Evolutionary conservation across 1,140 invertebrate species (phyloP), one percentile per base, ranked within the genome.

Genomic region (Sinella curviseta): DNA sequence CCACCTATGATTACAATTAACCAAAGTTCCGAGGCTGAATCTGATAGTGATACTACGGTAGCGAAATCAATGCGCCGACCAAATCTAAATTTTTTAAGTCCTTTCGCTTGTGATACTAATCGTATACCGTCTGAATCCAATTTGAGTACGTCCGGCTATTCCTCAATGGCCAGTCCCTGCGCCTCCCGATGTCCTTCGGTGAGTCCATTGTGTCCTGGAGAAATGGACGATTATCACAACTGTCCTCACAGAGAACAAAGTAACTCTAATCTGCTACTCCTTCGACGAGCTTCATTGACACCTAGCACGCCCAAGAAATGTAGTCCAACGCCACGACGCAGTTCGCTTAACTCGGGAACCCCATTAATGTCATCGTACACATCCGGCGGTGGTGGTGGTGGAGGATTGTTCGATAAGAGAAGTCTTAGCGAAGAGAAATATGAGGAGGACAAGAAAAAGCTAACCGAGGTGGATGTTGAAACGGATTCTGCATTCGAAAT

Each of bases 141-240:
- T 86, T 86, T 94, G 28, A 93, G 92, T 79, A 93, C 92, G 14
- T 93, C 92, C 0, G 93, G 93, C n/a, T 94, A 94, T 84, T 93
- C 92, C 79, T 93, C 92, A 2, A 93, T 94, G 91, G 92, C 92
- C 1, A 93, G 91, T 86, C 92, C 92, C 0, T 92, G 92, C 0
- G 92, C 92, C 0, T 93, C 92, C 0, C 87, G 93, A 67, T 93
- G 92, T 85, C 92, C 92, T 14, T 93, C 92, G 0, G 93, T 91
- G 82, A 94, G 93, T 86, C 92, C 93, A 1, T 84, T 94, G 0
- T 93, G 91, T 85, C 89, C 91, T 1, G 90, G 90, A 8, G 92
- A 92, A 87, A 90, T 90, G 87, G 92, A 92, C 85, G 91, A 92
- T 35, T 79, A 81, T 70, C 78, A 81, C 36, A 57, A 77, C 35